Base-by-base conservation (phyloP, 1,140 invertebrate species). In the Dermatophagoides farinae region DNA sequence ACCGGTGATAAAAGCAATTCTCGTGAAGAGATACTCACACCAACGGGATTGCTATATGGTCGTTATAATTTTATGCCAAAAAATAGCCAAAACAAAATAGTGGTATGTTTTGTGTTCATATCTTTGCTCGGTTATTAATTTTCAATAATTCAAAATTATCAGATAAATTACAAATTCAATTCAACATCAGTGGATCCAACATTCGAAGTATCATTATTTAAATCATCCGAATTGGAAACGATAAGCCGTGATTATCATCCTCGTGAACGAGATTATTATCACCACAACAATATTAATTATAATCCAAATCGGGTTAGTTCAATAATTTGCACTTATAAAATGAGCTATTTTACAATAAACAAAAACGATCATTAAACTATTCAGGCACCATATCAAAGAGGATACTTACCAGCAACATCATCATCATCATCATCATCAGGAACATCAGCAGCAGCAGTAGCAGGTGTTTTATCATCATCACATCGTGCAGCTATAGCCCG, bases 161-260 rank as follows among this genome's bases (percentile, higher is more conserved):
- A 60, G 58, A 47, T 60, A 18, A 60, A 60, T 22, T 60, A 60
- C 40, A 60, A 60, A 52, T 60, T 60, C 58, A 60, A 60, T 23
- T 60, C 58, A 10, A 49, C 58, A 18, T 46, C 41, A 20, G 11
- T 14, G 18, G 58, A 60, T 60, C 58, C 58, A 20, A 60, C 58
- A 39, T 60, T 60, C 38, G 58, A 60, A 41, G 58, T 60, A 25
- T 60, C 58, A 11, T 39, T 60, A 25, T 60, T 49, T 37, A 60
- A 60, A 23, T 49, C 41, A 50, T 20, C 16, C 39, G 58, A 60
- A 23, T 25, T 43, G 41, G 50, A 12, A 52, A 20, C 50, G 1
- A 1, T 20, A 2, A 9, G 16, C 18, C 14, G 50, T 16, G 2
- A 52, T 16, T 4, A 25, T 25, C 14, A n/a, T 55, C 5, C 1